phyloP scores from a whole-genome alignment of 2,113 vertebrate species.

The Perca schrenkii region DNA sequence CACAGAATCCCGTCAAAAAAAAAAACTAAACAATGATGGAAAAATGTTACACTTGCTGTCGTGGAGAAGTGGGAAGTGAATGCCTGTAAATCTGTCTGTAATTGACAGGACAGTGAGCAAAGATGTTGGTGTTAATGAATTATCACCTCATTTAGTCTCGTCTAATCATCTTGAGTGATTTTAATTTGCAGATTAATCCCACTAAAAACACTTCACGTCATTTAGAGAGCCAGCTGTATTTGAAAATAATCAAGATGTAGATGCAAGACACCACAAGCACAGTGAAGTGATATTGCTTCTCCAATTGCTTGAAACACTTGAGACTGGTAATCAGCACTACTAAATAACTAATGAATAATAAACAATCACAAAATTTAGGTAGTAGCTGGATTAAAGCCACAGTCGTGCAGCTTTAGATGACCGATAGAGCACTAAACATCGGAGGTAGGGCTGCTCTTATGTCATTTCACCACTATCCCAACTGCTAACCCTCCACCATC shows the following conservation, averaged over 20 bases:
- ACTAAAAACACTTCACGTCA: neutral
- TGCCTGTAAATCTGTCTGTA: neutral
- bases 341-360: neutral
- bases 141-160: neutral
- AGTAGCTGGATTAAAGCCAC: neutral
- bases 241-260: slow-evolving; percentile 6
- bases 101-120: neutral
- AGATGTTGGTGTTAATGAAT: slow-evolving; percentile 5
- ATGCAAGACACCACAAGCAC: neutral
- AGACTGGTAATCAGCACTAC: neutral
- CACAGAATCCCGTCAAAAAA: neutral
- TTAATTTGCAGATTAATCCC: slow-evolving; percentile 20
- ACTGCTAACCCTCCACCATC: neutral
- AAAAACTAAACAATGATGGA: neutral
- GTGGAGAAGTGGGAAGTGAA: neutral
- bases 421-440: neutral
- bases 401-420: neutral
- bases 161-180: slow-evolving; percentile 27
- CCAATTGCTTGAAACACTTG: neutral
- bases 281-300: neutral
- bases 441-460: neutral
- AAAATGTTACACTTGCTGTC: neutral
- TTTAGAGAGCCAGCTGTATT: neutral
- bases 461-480: slow-evolving; percentile 9
- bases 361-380: neutral